Conservation (phyloP, 2,113 vertebrate genomes). For the Rousettus leschenaultii region DNA sequence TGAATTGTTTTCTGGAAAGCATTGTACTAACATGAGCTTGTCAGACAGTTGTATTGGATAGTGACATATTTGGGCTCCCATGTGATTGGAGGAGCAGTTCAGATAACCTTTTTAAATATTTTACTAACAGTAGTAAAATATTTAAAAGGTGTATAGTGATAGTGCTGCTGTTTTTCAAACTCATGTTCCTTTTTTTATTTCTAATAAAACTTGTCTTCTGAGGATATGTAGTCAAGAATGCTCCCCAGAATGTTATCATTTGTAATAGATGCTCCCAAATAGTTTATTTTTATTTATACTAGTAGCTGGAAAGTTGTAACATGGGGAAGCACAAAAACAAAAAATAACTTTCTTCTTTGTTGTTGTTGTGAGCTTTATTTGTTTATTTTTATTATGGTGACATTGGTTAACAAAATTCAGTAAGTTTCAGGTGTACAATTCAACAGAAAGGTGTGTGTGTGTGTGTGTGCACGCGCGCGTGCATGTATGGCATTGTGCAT, state of each 20-base stretch:
- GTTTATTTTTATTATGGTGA: no score
- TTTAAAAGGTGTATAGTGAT: neutral
- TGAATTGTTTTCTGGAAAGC: constrained; percentile 25
- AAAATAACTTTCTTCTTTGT: constrained; percentile 21
- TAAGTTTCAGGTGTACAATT: no score
- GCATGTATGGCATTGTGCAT: no score
- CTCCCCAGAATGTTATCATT: constrained; percentile 20
- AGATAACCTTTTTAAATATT: constrained; percentile 60
- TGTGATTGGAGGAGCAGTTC: neutral
- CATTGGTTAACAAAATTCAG: no score
- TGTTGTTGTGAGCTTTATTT: no score
- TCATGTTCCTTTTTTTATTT: neutral
- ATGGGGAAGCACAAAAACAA: constrained; percentile 36
- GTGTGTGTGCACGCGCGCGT: no score
- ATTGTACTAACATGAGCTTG: neutral
- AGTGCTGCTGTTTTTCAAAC: neutral
- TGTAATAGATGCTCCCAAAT: constrained; percentile 22
- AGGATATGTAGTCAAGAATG: neutral
- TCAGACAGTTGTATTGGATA: neutral
- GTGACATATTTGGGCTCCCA: neutral
- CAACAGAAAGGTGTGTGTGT: no score
- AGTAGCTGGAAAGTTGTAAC: constrained; percentile 48
- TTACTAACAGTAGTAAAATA: constrained; percentile 50
- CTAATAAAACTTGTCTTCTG: constrained; percentile 50
- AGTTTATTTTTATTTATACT: constrained; percentile 32